A percentile compares a stretch with the other conserved stretches of the same genome.
Evolutionary conservation across 2,797 vertebrate genomes (phyloP).

Genomic region (Limosa lapponica): DNA sequence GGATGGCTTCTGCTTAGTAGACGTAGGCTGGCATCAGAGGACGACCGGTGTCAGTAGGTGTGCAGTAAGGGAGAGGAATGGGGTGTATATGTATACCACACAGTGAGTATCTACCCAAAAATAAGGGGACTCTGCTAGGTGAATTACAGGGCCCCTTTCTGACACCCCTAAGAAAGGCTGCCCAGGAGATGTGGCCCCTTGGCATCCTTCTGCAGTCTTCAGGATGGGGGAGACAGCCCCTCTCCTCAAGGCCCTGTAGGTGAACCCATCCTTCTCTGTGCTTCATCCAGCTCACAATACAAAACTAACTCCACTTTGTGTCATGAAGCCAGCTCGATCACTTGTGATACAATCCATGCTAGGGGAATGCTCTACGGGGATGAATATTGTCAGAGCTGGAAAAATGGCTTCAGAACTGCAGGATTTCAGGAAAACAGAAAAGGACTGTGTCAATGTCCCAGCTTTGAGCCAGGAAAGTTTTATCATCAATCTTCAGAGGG

Average conservation of each 20-base stretch:
- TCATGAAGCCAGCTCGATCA: not conserved
- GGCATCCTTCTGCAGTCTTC: not conserved
- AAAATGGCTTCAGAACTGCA: not conserved
- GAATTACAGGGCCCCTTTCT: not conserved
- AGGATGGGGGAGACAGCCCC: too few relatives aligned
- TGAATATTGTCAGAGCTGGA: not conserved
- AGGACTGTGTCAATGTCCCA: not conserved
- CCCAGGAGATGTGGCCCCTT: not conserved
- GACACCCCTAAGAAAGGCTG: not conserved
- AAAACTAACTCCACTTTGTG: not conserved
- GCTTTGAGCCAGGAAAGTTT: not conserved
- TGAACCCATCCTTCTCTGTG: not conserved
- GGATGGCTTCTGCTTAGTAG: not conserved
- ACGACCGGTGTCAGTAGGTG: accelerated
- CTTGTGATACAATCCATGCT: not conserved
- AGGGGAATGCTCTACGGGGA: not conserved
- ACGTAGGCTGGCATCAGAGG: not conserved
- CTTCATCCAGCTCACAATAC: not conserved
- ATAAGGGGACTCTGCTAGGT: not conserved
- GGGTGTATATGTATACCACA: not conserved
- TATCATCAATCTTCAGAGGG: not conserved
- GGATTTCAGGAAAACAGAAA: not conserved
- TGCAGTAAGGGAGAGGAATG: not conserved
- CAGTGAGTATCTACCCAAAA: not conserved
- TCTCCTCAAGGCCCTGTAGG: accelerated